Conservation (phyloP, 2,888 invertebrate genomes). For the Glyphotaelius pellucidus region DNA sequence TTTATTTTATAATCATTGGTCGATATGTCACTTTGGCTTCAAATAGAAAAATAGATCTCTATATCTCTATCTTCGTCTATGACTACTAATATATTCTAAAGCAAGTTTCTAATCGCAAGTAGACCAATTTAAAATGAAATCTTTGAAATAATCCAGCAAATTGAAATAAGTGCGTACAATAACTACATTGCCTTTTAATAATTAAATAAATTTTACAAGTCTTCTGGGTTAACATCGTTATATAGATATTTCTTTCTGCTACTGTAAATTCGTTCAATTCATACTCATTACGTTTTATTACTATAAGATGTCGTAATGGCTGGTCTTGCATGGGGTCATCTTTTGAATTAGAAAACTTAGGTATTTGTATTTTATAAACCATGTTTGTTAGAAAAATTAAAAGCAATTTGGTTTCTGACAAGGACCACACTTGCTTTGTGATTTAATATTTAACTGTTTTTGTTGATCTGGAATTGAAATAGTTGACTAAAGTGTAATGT, state of each 20-base stretch:
- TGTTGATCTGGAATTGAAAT: constrained; percentile 45
- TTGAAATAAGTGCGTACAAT: background rate
- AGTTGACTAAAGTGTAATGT: constrained; percentile 11
- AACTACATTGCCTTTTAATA: background rate
- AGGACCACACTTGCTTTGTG: background rate
- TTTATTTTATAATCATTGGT: background rate
- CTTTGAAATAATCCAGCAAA: background rate
- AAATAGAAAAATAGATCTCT: background rate
- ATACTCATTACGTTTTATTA: background rate
- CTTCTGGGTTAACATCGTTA: background rate
- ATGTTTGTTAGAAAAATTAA: constrained; percentile 13
- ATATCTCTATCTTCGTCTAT: background rate
- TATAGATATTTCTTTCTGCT: background rate
- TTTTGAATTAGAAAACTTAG: constrained; percentile 23
- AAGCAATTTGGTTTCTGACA: constrained; percentile 18
- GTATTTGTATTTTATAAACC: background rate
- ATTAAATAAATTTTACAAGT: background rate
- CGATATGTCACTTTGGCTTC: background rate
- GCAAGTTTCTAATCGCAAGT: background rate
- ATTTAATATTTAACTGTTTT: constrained; percentile 19
- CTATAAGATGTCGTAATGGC: background rate
- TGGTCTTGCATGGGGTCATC: background rate
- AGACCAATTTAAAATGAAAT: background rate
- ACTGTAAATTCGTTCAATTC: constrained; percentile 9
- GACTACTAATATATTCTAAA: background rate